Evolutionary conservation across 1,140 invertebrate species (phyloP).

Genomic region (Gonioctena quinquepunctata): DNA sequence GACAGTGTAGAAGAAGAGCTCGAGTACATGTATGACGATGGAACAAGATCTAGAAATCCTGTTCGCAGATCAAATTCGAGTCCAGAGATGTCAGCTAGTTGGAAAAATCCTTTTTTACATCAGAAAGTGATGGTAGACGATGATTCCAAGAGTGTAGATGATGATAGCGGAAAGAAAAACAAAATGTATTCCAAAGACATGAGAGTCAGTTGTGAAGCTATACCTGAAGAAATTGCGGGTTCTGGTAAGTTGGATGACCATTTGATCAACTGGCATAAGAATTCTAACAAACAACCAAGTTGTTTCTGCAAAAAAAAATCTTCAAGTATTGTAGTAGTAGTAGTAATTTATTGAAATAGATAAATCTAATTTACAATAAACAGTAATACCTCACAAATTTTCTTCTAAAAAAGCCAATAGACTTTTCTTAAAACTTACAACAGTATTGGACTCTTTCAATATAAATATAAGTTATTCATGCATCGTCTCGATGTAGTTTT

Average conservation of each 20-base stretch:
- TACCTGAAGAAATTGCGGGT: conserved; percentile 82
- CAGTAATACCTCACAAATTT: too few relatives aligned
- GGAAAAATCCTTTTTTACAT: conserved; percentile 72
- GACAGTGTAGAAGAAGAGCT: conserved; percentile 65
- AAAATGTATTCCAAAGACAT: conserved; percentile 70
- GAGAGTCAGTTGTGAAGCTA: conserved; percentile 85
- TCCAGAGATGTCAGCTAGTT: conserved; percentile 86
- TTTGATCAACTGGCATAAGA: too few relatives aligned
- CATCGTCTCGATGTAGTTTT: too few relatives aligned
- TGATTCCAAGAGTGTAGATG: conserved; percentile 55
- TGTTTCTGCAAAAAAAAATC: too few relatives aligned
- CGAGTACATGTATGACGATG: conserved; percentile 63
- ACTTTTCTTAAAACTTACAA: too few relatives aligned
- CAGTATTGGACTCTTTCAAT: too few relatives aligned
- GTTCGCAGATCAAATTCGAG: conserved; percentile 86
- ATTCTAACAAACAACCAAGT: too few relatives aligned
- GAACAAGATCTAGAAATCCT: conserved; percentile 69
- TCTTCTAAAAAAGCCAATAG: too few relatives aligned
- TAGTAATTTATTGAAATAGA: too few relatives aligned
- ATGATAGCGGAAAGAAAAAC: conserved; percentile 58
- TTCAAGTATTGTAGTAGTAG: too few relatives aligned
- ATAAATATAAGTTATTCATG: too few relatives aligned
- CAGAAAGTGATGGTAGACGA: conserved; percentile 46
- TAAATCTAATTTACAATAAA: too few relatives aligned
- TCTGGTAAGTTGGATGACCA: conserved; percentile 56